Percentiles rank a stretch among this genome's conserved stretches.
These are phyloP conservation scores for Myzus persicae DNA, from an alignment of 1,140 invertebrate genomes.

Conservation along the genomic window DNA sequence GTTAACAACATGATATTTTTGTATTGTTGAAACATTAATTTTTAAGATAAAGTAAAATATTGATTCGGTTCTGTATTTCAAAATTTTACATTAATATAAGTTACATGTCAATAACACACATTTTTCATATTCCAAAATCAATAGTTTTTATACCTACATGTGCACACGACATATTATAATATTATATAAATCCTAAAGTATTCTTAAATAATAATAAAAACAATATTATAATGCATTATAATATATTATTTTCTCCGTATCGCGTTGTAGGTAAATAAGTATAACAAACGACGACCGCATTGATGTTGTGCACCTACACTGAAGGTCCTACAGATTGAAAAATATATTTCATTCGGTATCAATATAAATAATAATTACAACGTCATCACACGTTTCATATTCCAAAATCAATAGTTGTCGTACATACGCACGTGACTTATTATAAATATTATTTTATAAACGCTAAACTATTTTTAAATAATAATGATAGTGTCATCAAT, in stretches of 20 bases:
- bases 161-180: neutral
- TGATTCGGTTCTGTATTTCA: neutral
- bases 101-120: constrained; percentile 2
- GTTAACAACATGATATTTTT: neutral
- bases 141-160: neutral
- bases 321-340: neutral
- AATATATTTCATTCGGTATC: neutral
- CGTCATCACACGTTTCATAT: no score
- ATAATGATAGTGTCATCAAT: no score
- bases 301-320: constrained; percentile 5
- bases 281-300: neutral
- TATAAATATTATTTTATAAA: no score
- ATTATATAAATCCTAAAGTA: neutral
- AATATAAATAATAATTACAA: no score
- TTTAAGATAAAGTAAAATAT: neutral
- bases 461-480: no score
- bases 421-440: no score
- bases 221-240: neutral
- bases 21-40: neutral
- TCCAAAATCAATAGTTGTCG: no score
- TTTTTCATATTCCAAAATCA: constrained; percentile 5
- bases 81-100: neutral
- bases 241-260: neutral
- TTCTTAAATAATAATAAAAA: neutral
- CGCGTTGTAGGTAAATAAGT: neutral